phyloP scores from a whole-genome alignment of 2,113 vertebrate species.

The Cavia aperea region DNA sequence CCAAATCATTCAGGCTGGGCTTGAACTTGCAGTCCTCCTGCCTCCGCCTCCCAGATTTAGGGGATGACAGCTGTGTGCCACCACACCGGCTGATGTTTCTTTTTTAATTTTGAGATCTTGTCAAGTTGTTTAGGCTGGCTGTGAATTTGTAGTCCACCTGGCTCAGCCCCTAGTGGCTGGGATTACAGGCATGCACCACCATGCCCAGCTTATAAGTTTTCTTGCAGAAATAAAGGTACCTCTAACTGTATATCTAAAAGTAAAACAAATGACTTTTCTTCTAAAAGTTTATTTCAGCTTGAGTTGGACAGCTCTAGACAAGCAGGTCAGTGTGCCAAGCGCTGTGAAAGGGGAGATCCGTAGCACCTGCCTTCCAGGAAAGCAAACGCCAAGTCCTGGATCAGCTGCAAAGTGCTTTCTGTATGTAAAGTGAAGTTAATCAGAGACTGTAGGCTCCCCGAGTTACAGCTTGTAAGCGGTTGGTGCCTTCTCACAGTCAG shows the following conservation, averaged over 20 bases:
- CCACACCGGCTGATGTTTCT: not conserved
- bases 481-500: not conserved
- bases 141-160: not conserved
- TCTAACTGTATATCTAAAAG: not conserved
- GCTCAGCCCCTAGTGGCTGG: not conserved
- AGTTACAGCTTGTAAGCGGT: too few species aligned
- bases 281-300: not conserved
- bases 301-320: not conserved
- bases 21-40: not conserved
- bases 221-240: slow-evolving; percentile 20
- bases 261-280: not conserved
- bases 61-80: not conserved
- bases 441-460: not conserved
- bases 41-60: not conserved
- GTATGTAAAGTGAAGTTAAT: not conserved
- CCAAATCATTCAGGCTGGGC: not conserved
- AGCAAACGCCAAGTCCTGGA: not conserved
- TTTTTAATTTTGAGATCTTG: not conserved
- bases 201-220: not conserved
- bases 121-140: not conserved
- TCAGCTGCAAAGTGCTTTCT: not conserved
- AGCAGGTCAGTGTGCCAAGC: not conserved
- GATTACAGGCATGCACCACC: not conserved
- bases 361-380: not conserved
- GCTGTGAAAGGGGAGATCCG: too few species aligned